A percentile compares a stretch with the other conserved stretches of the same genome.
Evolutionary conservation across 2,888 invertebrate genomes (phyloP).

Genomic region (Drosophila antonietae): DNA sequence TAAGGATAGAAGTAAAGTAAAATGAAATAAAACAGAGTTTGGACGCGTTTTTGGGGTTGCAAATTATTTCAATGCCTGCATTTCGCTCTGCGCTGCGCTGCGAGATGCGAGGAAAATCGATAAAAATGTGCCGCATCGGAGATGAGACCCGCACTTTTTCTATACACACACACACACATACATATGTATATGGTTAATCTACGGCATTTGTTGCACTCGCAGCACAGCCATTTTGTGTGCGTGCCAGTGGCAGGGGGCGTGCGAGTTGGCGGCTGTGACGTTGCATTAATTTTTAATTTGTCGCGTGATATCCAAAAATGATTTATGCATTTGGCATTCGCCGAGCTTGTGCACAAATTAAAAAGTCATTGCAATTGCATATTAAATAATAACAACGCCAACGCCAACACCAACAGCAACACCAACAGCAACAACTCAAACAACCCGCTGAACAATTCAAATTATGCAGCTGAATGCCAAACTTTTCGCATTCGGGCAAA

Average conservation of each 20-base stretch:
- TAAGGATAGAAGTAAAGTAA: conserved; percentile 31
- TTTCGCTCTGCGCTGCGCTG: conserved; percentile 29
- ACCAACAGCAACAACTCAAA: background rate
- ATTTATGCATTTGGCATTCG: conserved; percentile 62
- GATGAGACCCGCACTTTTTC: conserved; percentile 40
- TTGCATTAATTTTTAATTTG: conserved; percentile 73
- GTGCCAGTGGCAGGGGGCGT: background rate
- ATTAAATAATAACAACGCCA: conserved; percentile 15
- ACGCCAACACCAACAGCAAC: conserved; percentile 3
- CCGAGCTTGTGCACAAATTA: conserved; percentile 53
- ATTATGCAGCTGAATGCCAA: conserved; percentile 31
- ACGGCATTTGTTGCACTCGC: conserved; percentile 37
- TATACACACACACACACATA: background rate
- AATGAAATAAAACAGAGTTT: conserved; percentile 49
- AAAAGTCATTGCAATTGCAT: conserved; percentile 60
- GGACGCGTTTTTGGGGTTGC: conserved; percentile 69
- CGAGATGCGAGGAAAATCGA: conserved; percentile 63
- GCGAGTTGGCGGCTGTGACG: conserved; percentile 22
- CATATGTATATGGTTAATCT: conserved; percentile 35
- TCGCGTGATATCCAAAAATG: conserved; percentile 56
- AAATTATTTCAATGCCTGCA: conserved; percentile 67
- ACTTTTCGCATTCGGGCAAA: conserved; percentile 49
- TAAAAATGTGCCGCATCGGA: conserved; percentile 67
- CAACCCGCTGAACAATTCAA: conserved; percentile 19
- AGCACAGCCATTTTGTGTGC: conserved; percentile 27